phyloP scores from a whole-genome alignment of 1,140 invertebrate species.

The Nebria ingens region DNA sequence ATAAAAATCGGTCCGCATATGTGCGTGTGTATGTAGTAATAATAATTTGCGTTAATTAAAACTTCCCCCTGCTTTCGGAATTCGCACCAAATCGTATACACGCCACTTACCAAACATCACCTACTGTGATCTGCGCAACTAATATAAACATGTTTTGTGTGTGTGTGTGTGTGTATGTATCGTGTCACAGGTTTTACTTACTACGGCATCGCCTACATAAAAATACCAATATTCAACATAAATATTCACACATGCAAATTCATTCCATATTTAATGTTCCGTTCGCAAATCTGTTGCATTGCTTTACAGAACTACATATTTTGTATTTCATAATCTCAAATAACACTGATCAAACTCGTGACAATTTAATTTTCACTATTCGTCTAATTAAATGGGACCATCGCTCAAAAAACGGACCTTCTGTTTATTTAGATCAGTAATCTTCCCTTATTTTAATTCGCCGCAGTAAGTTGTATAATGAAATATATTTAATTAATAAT shows the following conservation, averaged over 20 bases:
- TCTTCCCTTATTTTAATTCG: not conserved
- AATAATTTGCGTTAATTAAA: not conserved
- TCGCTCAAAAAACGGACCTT: not conserved
- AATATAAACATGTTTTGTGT: not conserved
- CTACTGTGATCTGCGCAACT: not conserved
- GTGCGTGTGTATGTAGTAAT: too few species aligned
- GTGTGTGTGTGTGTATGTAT: not conserved
- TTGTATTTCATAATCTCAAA: too few species aligned
- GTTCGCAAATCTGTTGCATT: not conserved
- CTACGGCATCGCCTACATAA: conserved; percentile 4
- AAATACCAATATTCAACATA: not conserved
- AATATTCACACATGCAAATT: conserved; percentile 3
- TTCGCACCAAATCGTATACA: not conserved
- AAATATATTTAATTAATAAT: too few species aligned
- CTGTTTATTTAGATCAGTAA: not conserved
- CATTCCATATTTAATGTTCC: not conserved
- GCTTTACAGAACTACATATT: not conserved
- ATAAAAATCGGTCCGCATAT: too few species aligned
- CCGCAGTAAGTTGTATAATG: too few species aligned
- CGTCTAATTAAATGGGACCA: too few species aligned
- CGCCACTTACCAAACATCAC: not conserved
- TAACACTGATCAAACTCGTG: too few species aligned
- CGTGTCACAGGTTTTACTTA: not conserved
- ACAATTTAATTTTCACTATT: not conserved
- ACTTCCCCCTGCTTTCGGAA: too few species aligned